Percentiles rank a stretch among this genome's conserved stretches.
Conservation (phyloP, 2,797 vertebrate genomes). For the Clarias laeviceps region DNA sequence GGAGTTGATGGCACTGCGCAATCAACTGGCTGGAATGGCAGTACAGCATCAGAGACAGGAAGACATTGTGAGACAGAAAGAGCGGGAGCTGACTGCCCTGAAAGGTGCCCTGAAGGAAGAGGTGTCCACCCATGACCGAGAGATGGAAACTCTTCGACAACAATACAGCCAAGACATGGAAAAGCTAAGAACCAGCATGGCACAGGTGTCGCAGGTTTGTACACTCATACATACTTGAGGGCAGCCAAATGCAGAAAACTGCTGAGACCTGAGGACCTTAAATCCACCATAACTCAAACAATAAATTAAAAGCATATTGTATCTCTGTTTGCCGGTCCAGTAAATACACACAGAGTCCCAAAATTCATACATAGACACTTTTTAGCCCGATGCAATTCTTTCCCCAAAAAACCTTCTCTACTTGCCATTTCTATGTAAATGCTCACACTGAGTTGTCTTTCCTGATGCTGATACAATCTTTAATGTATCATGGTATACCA, state of each 20-base stretch:
- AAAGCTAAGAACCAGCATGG: constrained; percentile 85
- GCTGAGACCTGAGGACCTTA: not conserved
- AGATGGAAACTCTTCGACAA: constrained; percentile 83
- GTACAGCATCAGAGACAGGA: constrained; percentile 80
- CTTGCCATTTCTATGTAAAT: no score
- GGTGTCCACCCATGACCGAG: constrained; percentile 86
- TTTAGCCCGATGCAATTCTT: no score
- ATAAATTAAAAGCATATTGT: not conserved
- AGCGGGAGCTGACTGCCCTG: constrained; percentile 88
- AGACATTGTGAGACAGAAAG: constrained; percentile 82
- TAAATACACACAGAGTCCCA: not conserved
- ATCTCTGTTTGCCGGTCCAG: not conserved
- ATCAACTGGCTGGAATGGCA: constrained; percentile 79
- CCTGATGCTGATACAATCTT: no score
- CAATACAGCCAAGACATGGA: constrained; percentile 88
- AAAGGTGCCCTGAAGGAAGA: constrained; percentile 94
- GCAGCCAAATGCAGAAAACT: not conserved
- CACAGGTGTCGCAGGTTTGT: constrained; percentile 85
- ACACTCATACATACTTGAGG: not conserved
- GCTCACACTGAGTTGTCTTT: no score
- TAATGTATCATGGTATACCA: no score
- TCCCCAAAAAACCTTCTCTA: no score
- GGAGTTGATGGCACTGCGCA: constrained; percentile 81
- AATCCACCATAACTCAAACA: not conserved
- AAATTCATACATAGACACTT: no score